Conservation (phyloP, 1,140 invertebrate species). For the Ruditapes philippinarum region DNA sequence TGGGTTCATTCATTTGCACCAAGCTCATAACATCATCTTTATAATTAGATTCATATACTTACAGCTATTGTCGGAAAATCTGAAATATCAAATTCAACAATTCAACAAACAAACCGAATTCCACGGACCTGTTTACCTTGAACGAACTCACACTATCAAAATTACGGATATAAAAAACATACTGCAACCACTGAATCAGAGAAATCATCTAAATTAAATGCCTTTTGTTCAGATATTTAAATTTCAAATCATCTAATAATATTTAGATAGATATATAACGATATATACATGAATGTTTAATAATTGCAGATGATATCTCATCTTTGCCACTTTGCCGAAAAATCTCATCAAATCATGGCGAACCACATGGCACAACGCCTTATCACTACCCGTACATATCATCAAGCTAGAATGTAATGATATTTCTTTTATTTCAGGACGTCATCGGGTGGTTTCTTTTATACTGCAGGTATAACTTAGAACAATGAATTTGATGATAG, state of each 20-base stretch:
- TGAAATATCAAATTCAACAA: too few species aligned
- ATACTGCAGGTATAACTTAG: constrained; percentile 3
- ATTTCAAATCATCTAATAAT: background rate
- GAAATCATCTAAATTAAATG: background rate
- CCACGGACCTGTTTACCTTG: too few species aligned
- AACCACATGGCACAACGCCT: constrained; percentile 13
- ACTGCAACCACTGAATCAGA: background rate
- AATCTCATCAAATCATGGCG: background rate
- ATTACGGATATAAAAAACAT: too few species aligned
- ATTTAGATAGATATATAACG: background rate
- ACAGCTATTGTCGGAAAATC: too few species aligned
- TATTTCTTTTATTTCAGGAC: constrained; percentile 35
- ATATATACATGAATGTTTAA: background rate
- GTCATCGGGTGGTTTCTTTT: constrained; percentile 49
- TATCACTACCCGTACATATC: constrained; percentile 6
- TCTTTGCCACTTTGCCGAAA: constrained; percentile 40
- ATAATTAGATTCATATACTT: too few species aligned
- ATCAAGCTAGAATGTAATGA: constrained; percentile 45
- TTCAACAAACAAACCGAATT: too few species aligned
- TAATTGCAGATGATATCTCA: constrained; percentile 25
- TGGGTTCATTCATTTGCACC: too few species aligned
- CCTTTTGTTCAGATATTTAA: constrained; percentile 18
- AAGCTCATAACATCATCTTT: too few species aligned
- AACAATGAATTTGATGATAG: constrained; percentile 27
- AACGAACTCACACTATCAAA: too few species aligned